Conservation (phyloP, 1,140 invertebrate genomes). For the Monomorium pharaonis region DNA sequence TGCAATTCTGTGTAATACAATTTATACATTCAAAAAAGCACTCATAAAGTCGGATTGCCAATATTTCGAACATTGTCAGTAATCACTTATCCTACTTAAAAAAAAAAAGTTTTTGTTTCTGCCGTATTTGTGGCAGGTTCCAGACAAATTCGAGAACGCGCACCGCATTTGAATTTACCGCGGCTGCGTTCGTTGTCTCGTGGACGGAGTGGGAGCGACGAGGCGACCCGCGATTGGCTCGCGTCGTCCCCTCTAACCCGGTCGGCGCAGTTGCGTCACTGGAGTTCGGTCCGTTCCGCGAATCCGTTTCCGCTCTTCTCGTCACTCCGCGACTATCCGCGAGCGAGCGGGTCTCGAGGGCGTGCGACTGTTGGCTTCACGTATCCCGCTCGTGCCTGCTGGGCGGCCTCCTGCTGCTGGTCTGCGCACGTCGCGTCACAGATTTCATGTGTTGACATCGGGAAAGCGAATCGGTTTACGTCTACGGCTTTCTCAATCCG, state of each 20-base stretch:
- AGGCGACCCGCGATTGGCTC: background rate
- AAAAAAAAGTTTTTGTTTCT: too few species aligned
- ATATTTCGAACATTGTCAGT: too few species aligned
- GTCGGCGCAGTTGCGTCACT: background rate
- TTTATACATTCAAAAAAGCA: too few species aligned
- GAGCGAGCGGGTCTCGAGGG: background rate
- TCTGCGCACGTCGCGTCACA: background rate
- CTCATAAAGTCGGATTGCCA: too few species aligned
- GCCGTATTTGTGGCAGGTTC: too few species aligned
- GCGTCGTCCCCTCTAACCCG: too few species aligned
- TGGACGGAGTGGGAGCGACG: background rate
- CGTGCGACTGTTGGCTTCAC: background rate
- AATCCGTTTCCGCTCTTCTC: background rate
- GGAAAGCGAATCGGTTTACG: conserved; percentile 34
- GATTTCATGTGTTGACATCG: background rate
- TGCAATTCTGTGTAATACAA: too few species aligned
- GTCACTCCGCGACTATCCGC: background rate
- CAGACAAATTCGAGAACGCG: too few species aligned
- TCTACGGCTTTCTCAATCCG: conserved; percentile 9
- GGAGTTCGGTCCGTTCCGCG: background rate
- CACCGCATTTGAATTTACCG: too few species aligned
- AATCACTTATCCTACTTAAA: too few species aligned
- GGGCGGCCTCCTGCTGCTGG: background rate
- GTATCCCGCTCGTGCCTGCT: background rate
- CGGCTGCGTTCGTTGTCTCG: too few species aligned